These are phyloP conservation scores for Lepidotrigona ventralis DNA, from an alignment of 1,140 invertebrate species.

Conservation along the genomic window DNA sequence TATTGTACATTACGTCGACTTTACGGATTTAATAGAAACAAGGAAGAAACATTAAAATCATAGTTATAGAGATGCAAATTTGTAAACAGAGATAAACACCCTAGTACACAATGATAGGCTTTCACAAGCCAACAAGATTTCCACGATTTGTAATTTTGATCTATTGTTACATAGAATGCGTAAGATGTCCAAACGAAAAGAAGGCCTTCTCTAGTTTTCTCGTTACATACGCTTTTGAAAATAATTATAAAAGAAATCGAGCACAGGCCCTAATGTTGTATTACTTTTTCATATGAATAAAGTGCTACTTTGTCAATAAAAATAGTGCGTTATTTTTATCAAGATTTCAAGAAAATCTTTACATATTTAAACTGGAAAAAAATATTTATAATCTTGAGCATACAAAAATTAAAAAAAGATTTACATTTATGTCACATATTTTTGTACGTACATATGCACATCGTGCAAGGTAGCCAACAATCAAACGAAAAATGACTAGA, in stretches of 20 bases:
- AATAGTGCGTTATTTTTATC: neutral
- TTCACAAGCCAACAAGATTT: conserved; percentile 16
- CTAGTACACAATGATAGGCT: conserved; percentile 37
- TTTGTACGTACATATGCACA: neutral
- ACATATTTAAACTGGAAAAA: neutral
- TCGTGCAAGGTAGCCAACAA: conserved; percentile 1
- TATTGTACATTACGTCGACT: conserved; percentile 38
- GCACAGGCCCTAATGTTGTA: conserved; percentile 74
- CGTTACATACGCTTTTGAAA: conserved; percentile 58
- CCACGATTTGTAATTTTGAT: conserved; percentile 36
- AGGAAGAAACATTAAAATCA: neutral
- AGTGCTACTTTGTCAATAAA: conserved; percentile 79
- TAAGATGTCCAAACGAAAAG: conserved; percentile 47
- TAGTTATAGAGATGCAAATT: conserved; percentile 25
- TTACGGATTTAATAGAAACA: conserved; percentile 20
- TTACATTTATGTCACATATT: neutral
- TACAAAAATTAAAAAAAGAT: neutral
- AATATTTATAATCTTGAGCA: neutral
- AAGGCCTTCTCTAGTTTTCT: conserved; percentile 65
- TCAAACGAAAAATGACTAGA: neutral
- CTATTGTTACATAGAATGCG: conserved; percentile 34
- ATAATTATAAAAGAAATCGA: conserved; percentile 44
- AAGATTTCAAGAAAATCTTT: neutral
- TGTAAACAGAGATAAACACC: conserved; percentile 33
- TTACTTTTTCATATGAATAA: conserved; percentile 79